phyloP scores from a whole-genome alignment of 2,888 invertebrate genomes.

The Limnephilus marmoratus region DNA sequence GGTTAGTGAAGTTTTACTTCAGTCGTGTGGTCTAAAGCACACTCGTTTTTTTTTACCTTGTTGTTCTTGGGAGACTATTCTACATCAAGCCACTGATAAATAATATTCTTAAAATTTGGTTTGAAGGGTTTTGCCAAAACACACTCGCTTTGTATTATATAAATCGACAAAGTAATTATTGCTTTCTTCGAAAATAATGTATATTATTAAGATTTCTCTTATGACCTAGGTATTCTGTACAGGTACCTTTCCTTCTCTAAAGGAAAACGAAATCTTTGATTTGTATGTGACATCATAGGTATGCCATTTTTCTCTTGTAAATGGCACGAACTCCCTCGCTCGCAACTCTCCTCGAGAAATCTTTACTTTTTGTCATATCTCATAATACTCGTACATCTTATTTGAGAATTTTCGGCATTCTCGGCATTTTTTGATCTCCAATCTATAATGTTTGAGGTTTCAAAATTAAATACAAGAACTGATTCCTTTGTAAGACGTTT shows the following conservation, averaged over 20 bases:
- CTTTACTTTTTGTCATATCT: conserved; percentile 59
- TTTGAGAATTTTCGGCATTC: conserved; percentile 64
- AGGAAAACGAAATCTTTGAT: background rate
- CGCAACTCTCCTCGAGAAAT: background rate
- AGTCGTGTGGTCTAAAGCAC: no score
- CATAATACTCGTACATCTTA: conserved; percentile 56
- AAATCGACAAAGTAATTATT: background rate
- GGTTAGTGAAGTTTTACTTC: no score
- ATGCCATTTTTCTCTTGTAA: background rate
- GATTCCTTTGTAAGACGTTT: no score
- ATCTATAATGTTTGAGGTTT: no score
- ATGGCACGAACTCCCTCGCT: conserved; percentile 16
- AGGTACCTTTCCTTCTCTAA: background rate
- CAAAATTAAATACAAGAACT: no score
- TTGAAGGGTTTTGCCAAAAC: no score
- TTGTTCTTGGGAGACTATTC: no score
- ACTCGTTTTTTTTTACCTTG: no score
- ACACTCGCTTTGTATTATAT: background rate
- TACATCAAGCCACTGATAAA: no score
- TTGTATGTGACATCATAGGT: background rate
- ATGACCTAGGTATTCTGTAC: no score
- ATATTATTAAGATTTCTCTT: no score
- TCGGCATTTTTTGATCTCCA: conserved; percentile 65
- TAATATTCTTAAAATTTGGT: no score
- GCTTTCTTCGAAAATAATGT: background rate